Evolutionary conservation across 2,888 invertebrate genomes (phyloP), one percentile per base, ranked within the genome.

Genomic region (Omphaloscelis lunosa): DNA sequence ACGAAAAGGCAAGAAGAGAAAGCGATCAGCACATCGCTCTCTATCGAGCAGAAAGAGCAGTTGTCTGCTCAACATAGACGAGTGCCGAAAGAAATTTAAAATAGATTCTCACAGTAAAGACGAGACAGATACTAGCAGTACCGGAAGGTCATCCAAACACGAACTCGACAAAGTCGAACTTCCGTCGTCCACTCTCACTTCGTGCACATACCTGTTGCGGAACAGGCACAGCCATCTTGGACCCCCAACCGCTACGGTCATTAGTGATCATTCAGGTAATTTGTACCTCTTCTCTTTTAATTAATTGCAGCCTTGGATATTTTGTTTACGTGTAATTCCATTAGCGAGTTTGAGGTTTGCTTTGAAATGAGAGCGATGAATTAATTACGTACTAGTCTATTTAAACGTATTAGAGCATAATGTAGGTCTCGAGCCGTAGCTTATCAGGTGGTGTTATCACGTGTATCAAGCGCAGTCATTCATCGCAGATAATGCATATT

Each of bases 51-150:
- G 94, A 86, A 95, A 95, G 86, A 95, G 93, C 89, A 93, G 92
- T 90, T 93, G 88, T 87, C 89, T 94, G 84, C 89, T 96, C 75
- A 93, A 94, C 87, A 86, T 93, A 83, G 96, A 95, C 78, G 94
- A 94, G 88, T 94, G 92, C 88, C 93, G 94, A 89, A 95, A 97
- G 92, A 96, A 95, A 92, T 95, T 96, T 93, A 97, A 97, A 96
- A 97, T 97, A 96, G 97, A 97, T 93, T 86, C 93, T 89, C 94
- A 93, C 90, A 94, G 91, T 91, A 96, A 93, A 87, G 93, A 95
- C 66, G 89, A 88, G 67, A 87, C 92, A 59, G 94, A 94, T 56
- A 85, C 92, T 20, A 92, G 86, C 83, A 89, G 90, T 80, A 93
- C 92, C 76, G 91, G 88, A 82, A 92, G 90, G 82, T 87, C 90